Conservation (phyloP, 64 coral and sea anemone species). For the Dendrophyllia cribrosa region DNA sequence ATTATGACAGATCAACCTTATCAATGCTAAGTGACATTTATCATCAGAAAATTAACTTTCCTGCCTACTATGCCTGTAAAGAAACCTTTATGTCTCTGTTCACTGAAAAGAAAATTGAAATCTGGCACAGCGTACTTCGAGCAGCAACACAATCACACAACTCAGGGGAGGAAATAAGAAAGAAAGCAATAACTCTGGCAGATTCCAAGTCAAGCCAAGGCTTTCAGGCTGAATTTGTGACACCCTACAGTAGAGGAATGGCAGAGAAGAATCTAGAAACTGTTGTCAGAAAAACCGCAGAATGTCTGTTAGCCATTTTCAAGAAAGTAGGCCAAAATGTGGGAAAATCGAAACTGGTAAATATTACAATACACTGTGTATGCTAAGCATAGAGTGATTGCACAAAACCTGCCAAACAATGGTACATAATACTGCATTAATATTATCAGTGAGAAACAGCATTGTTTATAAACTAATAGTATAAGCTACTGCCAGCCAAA, state of each 20-base stretch:
- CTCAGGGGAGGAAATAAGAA: slow-evolving; percentile 58
- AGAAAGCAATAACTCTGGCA: slow-evolving; percentile 67
- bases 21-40: slow-evolving; percentile 79
- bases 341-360: slow-evolving; percentile 69
- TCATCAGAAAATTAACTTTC: slow-evolving; percentile 61
- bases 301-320: slow-evolving; percentile 42
- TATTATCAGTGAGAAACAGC: too few relatives aligned
- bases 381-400: not conserved
- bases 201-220: slow-evolving; percentile 40
- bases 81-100: slow-evolving; percentile 43
- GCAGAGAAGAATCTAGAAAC: slow-evolving; percentile 37
- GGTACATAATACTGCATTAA: not conserved
- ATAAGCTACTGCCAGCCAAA: too few relatives aligned
- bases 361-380: not conserved
- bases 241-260: slow-evolving; percentile 59
- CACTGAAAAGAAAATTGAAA: slow-evolving; percentile 83
- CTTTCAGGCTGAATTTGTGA: slow-evolving; percentile 52
- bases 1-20: slow-evolving; percentile 70
- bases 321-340: slow-evolving; percentile 58
- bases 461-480: too few relatives aligned
- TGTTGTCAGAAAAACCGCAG: slow-evolving; percentile 66
- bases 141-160: slow-evolving; percentile 45
- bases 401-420: not conserved
- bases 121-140: slow-evolving; percentile 75
- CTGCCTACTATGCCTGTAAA: slow-evolving; percentile 56